Percentiles rank a stretch among this genome's conserved stretches.
Evolutionary conservation across 2,113 vertebrate species (phyloP).

Genomic region (Xyliphius kryptos): DNA sequence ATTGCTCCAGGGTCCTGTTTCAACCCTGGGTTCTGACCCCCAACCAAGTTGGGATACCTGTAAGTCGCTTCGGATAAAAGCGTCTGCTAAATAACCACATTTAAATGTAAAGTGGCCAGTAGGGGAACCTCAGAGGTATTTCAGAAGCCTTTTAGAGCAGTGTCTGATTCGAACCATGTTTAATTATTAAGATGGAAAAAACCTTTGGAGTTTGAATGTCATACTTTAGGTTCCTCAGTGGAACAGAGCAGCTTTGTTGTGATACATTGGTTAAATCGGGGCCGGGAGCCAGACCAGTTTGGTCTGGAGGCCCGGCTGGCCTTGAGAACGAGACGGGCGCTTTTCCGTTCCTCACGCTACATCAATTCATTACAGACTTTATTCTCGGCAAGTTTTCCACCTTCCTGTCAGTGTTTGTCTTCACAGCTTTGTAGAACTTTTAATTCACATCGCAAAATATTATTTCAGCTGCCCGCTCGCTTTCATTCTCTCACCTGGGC

Average conservation of each 20-base stretch:
- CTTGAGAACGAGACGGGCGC: not conserved
- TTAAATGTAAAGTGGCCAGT: too few species aligned
- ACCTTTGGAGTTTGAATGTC: too few species aligned
- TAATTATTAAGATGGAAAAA: too few species aligned
- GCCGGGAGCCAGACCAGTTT: constrained; percentile 11
- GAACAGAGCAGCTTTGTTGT: constrained; percentile 32
- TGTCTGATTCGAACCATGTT: not conserved
- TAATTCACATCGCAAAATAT: constrained; percentile 31
- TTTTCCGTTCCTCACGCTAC: constrained; percentile 5
- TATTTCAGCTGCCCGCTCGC: constrained; percentile 31
- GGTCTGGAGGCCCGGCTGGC: constrained; percentile 12
- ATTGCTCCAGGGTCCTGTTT: too few species aligned
- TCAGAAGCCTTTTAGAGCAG: too few species aligned
- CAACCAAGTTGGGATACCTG: too few species aligned
- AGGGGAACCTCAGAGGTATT: too few species aligned
- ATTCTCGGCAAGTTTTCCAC: constrained; percentile 23
- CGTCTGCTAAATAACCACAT: too few species aligned
- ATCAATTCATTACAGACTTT: constrained; percentile 37
- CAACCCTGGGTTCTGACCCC: too few species aligned
- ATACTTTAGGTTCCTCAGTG: constrained; percentile 13
- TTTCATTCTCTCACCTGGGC: constrained; percentile 29
- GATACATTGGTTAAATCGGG: constrained; percentile 20
- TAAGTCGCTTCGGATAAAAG: too few species aligned
- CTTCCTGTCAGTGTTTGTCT: constrained; percentile 19
- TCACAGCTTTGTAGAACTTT: constrained; percentile 10